Conservation (phyloP, 2,113 vertebrate species). For the Odobenus rosmarus region DNA sequence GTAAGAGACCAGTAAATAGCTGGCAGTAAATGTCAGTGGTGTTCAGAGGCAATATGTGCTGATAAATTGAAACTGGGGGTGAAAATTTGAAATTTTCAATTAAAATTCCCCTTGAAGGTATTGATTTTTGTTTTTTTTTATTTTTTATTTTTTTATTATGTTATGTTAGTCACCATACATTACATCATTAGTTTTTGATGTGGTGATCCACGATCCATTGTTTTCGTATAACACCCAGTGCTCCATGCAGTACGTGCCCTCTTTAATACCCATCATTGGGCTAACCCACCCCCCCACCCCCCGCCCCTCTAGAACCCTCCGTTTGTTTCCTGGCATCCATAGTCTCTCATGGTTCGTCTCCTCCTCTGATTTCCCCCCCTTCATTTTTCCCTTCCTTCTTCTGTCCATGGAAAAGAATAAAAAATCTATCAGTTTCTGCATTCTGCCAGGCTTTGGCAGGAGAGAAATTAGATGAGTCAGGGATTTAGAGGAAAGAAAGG, state of each 20-base stretch:
- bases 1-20: not conserved
- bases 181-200: too few relatives aligned
- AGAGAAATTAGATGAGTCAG: not conserved
- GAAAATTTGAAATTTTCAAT: not conserved
- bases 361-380: too few relatives aligned
- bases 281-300: too few relatives aligned
- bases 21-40: not conserved
- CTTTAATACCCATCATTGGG: too few relatives aligned
- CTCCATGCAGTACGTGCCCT: too few relatives aligned
- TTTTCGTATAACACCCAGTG: too few relatives aligned
- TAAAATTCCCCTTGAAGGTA: not conserved
- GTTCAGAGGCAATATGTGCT: not conserved
- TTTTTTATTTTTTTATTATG: too few relatives aligned
- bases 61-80: not conserved
- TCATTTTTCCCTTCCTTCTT: not conserved
- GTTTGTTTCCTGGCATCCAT: too few relatives aligned
- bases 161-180: too few relatives aligned
- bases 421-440: not conserved
- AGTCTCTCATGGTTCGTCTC: too few relatives aligned
- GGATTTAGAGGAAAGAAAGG: not conserved
- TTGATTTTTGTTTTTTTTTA: not conserved
- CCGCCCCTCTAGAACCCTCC: too few relatives aligned
- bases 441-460: not conserved
- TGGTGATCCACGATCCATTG: too few relatives aligned
- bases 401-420: not conserved